These are phyloP conservation scores for Scalopus aquaticus DNA, from an alignment of 2,113 vertebrate species.

Conservation along the genomic window DNA sequence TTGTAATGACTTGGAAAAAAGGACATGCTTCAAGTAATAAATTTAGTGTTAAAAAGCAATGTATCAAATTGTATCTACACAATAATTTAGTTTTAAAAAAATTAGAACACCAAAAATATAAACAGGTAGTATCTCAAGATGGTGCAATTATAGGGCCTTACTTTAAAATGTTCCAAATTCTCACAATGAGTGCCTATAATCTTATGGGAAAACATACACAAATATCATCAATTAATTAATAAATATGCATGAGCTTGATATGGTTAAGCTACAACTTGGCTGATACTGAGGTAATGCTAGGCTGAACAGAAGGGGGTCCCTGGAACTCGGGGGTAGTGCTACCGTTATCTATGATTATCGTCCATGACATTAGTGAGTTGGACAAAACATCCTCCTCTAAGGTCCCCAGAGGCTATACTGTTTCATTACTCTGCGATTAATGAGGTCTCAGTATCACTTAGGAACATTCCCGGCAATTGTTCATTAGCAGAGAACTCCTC, in stretches of 20 bases:
- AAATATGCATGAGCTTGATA: not conserved
- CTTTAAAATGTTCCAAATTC: not conserved
- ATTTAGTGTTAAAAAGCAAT: not conserved
- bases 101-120: not conserved
- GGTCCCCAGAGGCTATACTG: not conserved
- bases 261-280: not conserved
- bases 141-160: not conserved
- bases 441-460: not conserved
- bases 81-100: not conserved
- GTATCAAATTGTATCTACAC: not conserved
- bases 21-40: not conserved
- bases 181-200: not conserved
- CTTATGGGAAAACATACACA: not conserved
- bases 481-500: not conserved
- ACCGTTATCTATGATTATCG: not conserved
- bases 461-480: not conserved
- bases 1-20: not conserved
- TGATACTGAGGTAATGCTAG: not conserved
- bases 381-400: not conserved
- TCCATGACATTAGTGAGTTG: not conserved
- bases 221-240: not conserved
- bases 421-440: not conserved
- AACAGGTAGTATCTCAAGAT: not conserved
- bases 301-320: not conserved
- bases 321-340: not conserved